These are phyloP conservation scores for Coreoperca whiteheadi DNA, from an alignment of 2,113 vertebrate genomes.

Conservation along the genomic window DNA sequence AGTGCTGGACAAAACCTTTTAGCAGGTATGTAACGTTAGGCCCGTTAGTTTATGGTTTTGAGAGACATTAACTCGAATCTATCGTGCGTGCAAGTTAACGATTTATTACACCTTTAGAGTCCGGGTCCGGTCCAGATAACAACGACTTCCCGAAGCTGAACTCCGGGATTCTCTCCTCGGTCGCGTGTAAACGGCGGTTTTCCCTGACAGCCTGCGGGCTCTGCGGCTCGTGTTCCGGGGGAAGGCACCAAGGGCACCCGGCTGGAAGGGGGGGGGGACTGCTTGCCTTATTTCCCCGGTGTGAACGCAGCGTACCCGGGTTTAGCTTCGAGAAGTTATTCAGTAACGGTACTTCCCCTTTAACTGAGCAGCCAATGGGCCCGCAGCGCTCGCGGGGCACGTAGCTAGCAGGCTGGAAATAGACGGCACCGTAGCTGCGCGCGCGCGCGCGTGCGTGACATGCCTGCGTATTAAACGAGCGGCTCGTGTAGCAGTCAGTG, in stretches of 20 bases:
- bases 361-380: not conserved
- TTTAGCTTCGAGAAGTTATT: not conserved
- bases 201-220: not conserved
- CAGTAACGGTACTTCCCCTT: no score
- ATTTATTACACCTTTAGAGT: not conserved
- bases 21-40: no score
- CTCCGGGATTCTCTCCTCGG: not conserved
- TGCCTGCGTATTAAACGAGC: not conserved
- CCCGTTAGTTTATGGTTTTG: not conserved
- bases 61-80: not conserved
- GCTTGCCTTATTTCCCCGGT: accelerated
- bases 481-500: not conserved
- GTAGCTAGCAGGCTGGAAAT: not conserved
- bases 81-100: not conserved
- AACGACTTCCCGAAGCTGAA: not conserved
- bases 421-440: no score
- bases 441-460: not conserved
- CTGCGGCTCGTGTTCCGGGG: not conserved
- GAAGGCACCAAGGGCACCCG: not conserved
- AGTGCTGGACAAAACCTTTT: no score
- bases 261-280: conserved; percentile 1
- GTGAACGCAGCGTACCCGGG: accelerated
- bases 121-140: not conserved
- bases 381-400: not conserved
- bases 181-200: not conserved